Percentiles rank a stretch among this genome's conserved stretches.
Evolutionary conservation across 2,888 invertebrate species (phyloP).

Genomic region (Dryomyza anilis): DNA sequence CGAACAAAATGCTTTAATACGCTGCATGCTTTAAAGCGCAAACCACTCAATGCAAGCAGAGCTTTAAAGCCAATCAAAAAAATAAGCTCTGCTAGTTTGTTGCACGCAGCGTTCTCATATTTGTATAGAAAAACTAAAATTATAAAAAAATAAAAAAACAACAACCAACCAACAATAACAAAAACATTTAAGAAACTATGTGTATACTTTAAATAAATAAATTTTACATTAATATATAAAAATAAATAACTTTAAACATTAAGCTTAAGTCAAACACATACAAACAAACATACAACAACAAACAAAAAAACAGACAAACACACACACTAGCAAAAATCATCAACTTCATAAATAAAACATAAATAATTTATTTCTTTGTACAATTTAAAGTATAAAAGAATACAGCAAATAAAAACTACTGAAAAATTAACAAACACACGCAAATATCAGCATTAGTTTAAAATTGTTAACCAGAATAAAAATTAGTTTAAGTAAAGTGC

Average conservation of each 20-base stretch:
- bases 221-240: slow-evolving; percentile 41
- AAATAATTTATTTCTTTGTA: not conserved
- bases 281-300: slow-evolving; percentile 9
- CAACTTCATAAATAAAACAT: not conserved
- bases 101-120: not conserved
- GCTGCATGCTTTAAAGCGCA: too few relatives aligned
- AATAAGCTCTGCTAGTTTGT: not conserved
- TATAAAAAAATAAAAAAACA: not conserved
- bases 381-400: slow-evolving; percentile 1
- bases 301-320: slow-evolving; percentile 39
- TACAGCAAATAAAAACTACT: not conserved
- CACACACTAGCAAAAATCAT: slow-evolving; percentile 26
- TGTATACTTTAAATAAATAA: slow-evolving; percentile 44
- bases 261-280: slow-evolving; percentile 2
- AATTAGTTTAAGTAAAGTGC: too few relatives aligned
- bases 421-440: slow-evolving; percentile 13
- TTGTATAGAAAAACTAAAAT: not conserved
- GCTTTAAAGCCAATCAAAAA: not conserved
- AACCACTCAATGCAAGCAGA: too few relatives aligned
- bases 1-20: too few relatives aligned
- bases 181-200: slow-evolving; percentile 41
- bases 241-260: slow-evolving; percentile 26
- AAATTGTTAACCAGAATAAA: too few relatives aligned
- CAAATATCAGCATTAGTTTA: too few relatives aligned
- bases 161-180: not conserved